Conservation (phyloP, 2,113 vertebrate species). For the Calyptommatus sinebrachiatus region DNA sequence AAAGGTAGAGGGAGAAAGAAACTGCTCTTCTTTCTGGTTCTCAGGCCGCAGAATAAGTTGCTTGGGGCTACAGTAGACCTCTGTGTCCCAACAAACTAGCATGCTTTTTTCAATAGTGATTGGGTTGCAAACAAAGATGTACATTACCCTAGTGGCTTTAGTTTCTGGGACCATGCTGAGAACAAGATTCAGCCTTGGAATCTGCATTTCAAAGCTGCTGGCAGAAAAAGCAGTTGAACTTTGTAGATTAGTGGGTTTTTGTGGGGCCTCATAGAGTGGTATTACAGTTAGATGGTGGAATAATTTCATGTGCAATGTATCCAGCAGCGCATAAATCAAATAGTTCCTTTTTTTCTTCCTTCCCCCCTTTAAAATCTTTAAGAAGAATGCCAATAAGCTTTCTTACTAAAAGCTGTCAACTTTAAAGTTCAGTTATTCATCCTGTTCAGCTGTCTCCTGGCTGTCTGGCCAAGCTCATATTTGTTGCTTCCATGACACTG, state of each 20-base stretch:
- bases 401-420: no score
- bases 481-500: no score
- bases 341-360: not conserved
- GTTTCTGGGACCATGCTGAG: slow-evolving; percentile 62
- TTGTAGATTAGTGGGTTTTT: slow-evolving; percentile 52
- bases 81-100: slow-evolving; percentile 34
- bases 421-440: no score
- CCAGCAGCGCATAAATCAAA: slow-evolving; percentile 37
- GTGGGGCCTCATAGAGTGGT: slow-evolving; percentile 57
- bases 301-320: slow-evolving; percentile 31
- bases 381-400: no score
- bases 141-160: slow-evolving; percentile 62
- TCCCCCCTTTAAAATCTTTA: not conserved
- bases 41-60: slow-evolving; percentile 70
- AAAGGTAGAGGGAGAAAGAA: slow-evolving; percentile 51
- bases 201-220: slow-evolving; percentile 66
- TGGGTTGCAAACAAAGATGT: slow-evolving; percentile 47
- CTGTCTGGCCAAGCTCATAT: no score
- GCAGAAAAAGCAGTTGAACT: slow-evolving; percentile 64
- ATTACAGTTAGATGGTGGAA: slow-evolving; percentile 41
- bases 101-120: slow-evolving; percentile 48
- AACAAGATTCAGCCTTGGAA: slow-evolving; percentile 62
- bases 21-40: slow-evolving; percentile 70
- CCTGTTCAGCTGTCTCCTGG: no score
- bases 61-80: slow-evolving; percentile 59